These are phyloP conservation scores for Patiria miniata DNA, from an alignment of 35 echinoderm and acorn worm species.

Conservation along the genomic window DNA sequence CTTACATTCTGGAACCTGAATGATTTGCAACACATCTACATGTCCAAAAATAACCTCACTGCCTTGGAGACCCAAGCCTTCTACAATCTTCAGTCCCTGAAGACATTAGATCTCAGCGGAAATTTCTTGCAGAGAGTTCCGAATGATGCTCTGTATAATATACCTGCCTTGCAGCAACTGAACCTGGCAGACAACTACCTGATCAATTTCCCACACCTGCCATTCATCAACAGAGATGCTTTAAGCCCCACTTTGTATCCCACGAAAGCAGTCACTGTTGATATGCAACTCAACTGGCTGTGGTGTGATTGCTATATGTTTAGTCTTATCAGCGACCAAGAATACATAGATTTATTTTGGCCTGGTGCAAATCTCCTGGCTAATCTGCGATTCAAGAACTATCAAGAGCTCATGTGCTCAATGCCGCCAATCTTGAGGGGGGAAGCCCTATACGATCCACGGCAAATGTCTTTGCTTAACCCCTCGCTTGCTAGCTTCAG, in stretches of 20 bases:
- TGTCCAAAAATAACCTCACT: constrained; percentile 19
- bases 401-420: neutral
- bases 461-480: neutral
- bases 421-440: neutral
- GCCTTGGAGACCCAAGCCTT: neutral
- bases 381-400: neutral
- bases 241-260: neutral
- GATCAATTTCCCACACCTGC: neutral
- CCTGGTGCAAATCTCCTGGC: neutral
- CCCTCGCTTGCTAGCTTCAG: neutral
- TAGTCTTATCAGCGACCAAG: neutral
- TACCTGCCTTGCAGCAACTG: neutral
- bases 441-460: neutral
- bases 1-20: neutral
- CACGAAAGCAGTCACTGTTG: neutral
- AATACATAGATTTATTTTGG: neutral
- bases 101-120: constrained; percentile 28
- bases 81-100: constrained; percentile 31
- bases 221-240: neutral
- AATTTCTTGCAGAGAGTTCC: constrained; percentile 11
- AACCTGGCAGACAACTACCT: constrained; percentile 33
- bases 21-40: neutral
- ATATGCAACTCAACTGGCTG: constrained; percentile 34
- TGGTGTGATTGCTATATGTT: constrained; percentile 52
- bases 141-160: constrained; percentile 38